Evolutionary conservation across 2,113 vertebrate genomes (phyloP).

Genomic region (Ancistrus triradiatus): DNA sequence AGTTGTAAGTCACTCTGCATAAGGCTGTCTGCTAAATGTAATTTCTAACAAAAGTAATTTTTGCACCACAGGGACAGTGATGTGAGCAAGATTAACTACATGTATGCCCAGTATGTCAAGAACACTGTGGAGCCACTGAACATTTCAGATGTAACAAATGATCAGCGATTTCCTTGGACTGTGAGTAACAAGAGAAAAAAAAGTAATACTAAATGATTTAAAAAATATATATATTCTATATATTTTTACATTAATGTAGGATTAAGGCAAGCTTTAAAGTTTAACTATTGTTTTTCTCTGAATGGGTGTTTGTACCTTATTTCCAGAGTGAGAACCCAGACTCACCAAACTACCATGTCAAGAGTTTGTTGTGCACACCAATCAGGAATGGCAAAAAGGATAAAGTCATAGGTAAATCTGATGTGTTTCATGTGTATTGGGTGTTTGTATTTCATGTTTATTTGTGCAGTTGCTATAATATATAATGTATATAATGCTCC

Average conservation of each 20-base stretch:
- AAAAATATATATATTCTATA: neutral
- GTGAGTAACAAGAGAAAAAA: constrained; percentile 67
- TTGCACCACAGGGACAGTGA: constrained; percentile 76
- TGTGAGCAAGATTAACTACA: constrained; percentile 89
- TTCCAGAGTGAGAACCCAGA: constrained; percentile 80
- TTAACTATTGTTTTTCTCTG: neutral
- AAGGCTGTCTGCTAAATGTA: too few relatives aligned
- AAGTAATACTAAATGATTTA: neutral
- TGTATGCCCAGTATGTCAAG: constrained; percentile 93
- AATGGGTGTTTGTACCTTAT: neutral
- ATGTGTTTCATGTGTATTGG: neutral
- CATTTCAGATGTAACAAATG: constrained; percentile 82
- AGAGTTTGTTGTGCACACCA: constrained; percentile 91
- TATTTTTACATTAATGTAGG: neutral
- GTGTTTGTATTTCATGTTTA: neutral
- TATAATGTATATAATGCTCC: neutral
- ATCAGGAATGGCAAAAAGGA: constrained; percentile 97
- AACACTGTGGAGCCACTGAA: constrained; percentile 91
- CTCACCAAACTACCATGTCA: constrained; percentile 64
- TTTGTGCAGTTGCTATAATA: neutral
- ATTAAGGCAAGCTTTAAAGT: neutral
- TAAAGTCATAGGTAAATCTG: constrained; percentile 89
- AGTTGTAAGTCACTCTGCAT: too few relatives aligned
- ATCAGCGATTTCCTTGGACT: constrained; percentile 87
- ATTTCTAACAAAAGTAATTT: too few relatives aligned